Evolutionary conservation across 2,113 vertebrate species (phyloP).

Genomic region (Noctilio leporinus): DNA sequence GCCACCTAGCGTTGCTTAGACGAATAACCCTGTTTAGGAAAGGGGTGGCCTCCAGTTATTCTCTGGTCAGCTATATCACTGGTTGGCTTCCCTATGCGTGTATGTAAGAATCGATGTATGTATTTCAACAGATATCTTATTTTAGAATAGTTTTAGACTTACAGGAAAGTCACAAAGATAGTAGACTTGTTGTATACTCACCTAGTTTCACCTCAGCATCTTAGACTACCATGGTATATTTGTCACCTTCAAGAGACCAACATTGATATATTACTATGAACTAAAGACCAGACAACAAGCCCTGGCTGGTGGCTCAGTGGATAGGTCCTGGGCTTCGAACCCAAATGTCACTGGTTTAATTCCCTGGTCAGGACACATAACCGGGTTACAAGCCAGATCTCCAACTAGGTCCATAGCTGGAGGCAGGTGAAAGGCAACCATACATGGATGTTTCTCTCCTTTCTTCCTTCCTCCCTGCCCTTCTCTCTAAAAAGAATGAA

Average conservation of each 20-base stretch:
- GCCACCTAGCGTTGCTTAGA: conserved; percentile 12
- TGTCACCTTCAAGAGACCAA: background rate
- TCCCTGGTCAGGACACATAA: no score
- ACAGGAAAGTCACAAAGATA: background rate
- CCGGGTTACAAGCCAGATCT: no score
- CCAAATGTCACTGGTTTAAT: no score
- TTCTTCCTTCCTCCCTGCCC: no score
- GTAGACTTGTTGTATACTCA: background rate
- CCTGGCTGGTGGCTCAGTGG: no score
- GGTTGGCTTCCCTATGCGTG: background rate
- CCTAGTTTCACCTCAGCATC: background rate
- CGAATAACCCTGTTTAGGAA: background rate
- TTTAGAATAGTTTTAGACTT: background rate
- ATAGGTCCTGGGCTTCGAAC: no score
- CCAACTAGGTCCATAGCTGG: no score
- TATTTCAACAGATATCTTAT: background rate
- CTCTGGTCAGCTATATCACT: background rate
- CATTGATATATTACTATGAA: background rate
- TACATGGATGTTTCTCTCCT: no score
- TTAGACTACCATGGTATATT: background rate
- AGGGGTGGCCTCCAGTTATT: background rate
- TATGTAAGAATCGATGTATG: background rate
- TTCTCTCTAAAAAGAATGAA: no score
- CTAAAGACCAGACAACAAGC: no score
- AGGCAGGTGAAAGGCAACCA: no score